phyloP scores from a whole-genome alignment of 2,888 invertebrate genomes.

The Microplitis deprimator region DNA sequence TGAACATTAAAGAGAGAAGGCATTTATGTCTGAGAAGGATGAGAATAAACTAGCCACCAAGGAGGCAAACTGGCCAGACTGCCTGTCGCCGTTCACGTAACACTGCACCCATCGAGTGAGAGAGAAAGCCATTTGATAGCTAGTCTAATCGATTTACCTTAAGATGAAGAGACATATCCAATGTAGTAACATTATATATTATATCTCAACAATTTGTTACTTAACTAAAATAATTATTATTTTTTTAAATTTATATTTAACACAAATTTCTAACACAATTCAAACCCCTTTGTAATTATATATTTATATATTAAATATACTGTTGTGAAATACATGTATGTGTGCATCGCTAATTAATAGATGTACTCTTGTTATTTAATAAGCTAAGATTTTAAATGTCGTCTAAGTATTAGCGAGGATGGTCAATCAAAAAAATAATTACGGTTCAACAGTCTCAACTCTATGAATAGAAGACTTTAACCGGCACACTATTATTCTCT shows the following conservation, averaged over 20 bases:
- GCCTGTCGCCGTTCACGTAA: slow-evolving; percentile 51
- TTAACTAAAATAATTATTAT: no score
- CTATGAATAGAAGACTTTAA: neutral
- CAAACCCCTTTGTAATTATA: neutral
- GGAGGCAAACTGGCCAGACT: slow-evolving; percentile 51
- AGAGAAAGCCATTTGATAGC: slow-evolving; percentile 8
- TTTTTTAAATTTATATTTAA: no score
- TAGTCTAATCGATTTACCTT: slow-evolving; percentile 25
- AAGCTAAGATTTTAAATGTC: neutral
- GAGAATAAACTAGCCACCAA: slow-evolving; percentile 34
- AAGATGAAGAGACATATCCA: slow-evolving; percentile 4
- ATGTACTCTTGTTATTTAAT: neutral
- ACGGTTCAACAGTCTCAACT: neutral
- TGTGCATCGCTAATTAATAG: neutral
- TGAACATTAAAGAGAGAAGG: slow-evolving; percentile 33
- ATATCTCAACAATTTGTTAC: neutral
- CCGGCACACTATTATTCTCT: neutral
- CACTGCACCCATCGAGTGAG: slow-evolving; percentile 36
- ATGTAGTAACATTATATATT: slow-evolving; percentile 1
- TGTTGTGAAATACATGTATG: neutral
- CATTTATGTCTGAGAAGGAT: slow-evolving; percentile 31
- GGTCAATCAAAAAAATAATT: slow-evolving; percentile 5
- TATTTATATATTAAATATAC: neutral
- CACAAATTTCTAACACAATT: neutral
- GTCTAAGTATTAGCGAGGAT: neutral